These are phyloP conservation scores for Nymphalis io DNA, from an alignment of 1,140 invertebrate genomes.

Conservation along the genomic window DNA sequence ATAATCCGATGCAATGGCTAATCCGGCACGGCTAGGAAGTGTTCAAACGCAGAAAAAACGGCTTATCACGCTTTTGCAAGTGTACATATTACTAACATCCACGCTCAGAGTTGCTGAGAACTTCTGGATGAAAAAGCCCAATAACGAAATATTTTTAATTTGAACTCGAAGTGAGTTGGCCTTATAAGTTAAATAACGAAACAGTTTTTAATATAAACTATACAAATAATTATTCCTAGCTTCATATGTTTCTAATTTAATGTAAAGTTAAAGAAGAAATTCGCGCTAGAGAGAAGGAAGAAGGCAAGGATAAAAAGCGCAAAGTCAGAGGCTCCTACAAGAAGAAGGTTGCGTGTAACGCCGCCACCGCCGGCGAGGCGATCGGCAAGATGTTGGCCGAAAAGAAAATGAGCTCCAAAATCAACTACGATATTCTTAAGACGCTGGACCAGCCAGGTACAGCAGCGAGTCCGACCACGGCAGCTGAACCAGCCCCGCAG, in stretches of 20 bases:
- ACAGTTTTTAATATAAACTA: too few species aligned
- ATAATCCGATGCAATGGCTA: too few species aligned
- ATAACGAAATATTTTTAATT: too few species aligned
- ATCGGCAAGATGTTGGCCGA: constrained; percentile 97
- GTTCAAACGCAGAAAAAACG: too few species aligned
- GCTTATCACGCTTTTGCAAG: too few species aligned
- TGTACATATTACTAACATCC: too few species aligned
- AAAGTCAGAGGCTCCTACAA: constrained; percentile 80
- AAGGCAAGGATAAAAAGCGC: constrained; percentile 89
- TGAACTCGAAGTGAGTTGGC: too few species aligned
- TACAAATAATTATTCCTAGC: too few species aligned
- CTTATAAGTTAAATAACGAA: too few species aligned
- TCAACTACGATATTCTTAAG: constrained; percentile 98
- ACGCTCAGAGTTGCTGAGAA: too few species aligned
- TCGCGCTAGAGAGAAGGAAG: constrained; percentile 86
- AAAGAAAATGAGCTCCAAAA: constrained; percentile 97
- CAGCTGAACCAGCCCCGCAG: neutral
- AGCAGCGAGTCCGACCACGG: constrained; percentile 37
- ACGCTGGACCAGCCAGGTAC: constrained; percentile 84
- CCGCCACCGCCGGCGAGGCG: constrained; percentile 94
- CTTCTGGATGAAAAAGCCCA: too few species aligned
- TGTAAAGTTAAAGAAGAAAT: constrained; percentile 89
- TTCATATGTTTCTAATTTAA: neutral
- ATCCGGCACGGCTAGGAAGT: too few species aligned
- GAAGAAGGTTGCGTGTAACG: constrained; percentile 82